Percentiles rank a stretch among this genome's conserved stretches.
Conservation (phyloP, 2,113 vertebrate genomes). For the Heterochromis multidens region DNA sequence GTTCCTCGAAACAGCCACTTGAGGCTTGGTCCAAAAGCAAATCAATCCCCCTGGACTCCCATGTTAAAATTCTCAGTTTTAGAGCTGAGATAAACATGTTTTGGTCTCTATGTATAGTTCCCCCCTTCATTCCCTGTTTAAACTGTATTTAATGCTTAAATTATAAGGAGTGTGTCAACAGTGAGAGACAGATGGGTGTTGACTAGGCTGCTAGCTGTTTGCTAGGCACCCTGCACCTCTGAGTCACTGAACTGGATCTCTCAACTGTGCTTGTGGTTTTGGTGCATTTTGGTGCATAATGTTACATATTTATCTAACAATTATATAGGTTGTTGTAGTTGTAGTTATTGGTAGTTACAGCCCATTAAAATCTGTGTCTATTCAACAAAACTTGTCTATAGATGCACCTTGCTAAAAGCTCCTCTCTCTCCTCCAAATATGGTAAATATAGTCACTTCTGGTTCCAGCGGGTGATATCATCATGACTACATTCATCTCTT, state of each 20-base stretch:
- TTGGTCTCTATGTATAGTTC: neutral
- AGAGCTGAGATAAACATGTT: neutral
- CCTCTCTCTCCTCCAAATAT: neutral
- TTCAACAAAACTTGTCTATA: too few species aligned
- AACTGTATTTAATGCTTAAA: neutral
- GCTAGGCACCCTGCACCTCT: neutral
- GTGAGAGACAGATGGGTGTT: neutral
- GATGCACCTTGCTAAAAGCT: neutral
- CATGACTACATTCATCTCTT: neutral
- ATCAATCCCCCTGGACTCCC: neutral
- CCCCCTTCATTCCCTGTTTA: neutral
- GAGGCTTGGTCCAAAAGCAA: neutral
- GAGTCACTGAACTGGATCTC: neutral
- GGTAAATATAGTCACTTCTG: neutral
- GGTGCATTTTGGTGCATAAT: neutral
- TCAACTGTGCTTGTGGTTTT: neutral
- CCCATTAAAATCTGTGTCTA: neutral
- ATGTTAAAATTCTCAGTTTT: accelerated
- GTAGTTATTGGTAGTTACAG: neutral
- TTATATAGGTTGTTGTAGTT: neutral
- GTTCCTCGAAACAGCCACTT: neutral
- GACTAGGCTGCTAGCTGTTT: neutral
- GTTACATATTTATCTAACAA: neutral
- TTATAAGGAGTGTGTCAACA: neutral
- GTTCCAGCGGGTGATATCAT: neutral